Evolutionary conservation across 2,113 vertebrate species (phyloP).

Genomic region (Pachycephala philippinensis): DNA sequence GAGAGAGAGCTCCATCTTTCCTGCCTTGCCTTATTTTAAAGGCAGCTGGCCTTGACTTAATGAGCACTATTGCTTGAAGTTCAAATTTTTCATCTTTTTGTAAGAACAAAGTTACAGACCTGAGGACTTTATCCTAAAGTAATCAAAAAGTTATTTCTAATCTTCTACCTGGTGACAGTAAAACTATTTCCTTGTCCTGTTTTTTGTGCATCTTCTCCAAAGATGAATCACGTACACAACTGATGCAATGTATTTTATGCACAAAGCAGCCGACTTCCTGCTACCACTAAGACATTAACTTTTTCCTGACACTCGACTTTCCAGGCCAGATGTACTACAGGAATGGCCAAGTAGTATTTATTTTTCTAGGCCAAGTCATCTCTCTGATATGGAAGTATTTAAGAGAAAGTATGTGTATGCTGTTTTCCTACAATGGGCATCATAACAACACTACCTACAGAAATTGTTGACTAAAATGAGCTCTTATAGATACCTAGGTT

Average conservation of each 20-base stretch:
- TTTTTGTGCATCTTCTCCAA: not conserved
- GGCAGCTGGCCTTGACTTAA: not conserved
- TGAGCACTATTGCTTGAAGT: not conserved
- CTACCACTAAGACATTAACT: not conserved
- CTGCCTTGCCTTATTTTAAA: not conserved
- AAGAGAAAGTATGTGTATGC: not conserved
- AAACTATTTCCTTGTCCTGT: not conserved
- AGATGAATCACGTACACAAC: not conserved
- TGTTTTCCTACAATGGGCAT: not conserved
- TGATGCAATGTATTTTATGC: accelerated
- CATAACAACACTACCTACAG: not conserved
- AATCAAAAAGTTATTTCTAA: not conserved
- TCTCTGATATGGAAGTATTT: not conserved
- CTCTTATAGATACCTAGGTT: not conserved
- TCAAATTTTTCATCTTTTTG: not conserved
- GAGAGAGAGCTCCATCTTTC: not conserved
- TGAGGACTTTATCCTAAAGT: not conserved
- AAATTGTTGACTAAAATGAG: constrained; percentile 13
- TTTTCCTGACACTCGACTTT: not conserved
- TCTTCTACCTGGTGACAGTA: not conserved
- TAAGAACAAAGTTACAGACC: not conserved
- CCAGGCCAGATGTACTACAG: not conserved
- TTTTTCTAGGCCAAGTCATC: not conserved
- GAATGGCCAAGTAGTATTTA: not conserved
- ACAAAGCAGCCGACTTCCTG: not conserved